Base-by-base conservation (phyloP, 2,797 vertebrate genomes). In the Halcyon badia region DNA sequence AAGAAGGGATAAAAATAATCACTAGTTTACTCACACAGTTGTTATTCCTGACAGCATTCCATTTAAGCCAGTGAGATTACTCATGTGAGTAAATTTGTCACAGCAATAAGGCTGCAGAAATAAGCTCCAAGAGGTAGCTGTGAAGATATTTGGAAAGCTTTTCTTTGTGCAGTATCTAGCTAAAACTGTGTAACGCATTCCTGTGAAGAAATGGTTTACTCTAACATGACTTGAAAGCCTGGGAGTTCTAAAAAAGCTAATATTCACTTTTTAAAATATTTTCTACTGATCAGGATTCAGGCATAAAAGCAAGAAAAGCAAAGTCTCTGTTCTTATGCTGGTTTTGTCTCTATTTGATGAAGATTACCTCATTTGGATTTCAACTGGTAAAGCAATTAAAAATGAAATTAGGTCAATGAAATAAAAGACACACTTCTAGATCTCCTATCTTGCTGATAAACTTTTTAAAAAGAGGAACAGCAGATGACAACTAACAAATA, bases 301-400 rank as follows among this genome's bases (percentile, higher is more conserved):
- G 61, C 48, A 62, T 37, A 68, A 88, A 94, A 82, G 56, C 2
- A 0, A 75, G 41, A 83, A 82, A 44, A 82, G 33, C 18, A 10
- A 73, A 37, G 24, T 35, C 65, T 89, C 56, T 62, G 7, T 56
- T 78, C 48, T 80, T 68, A 30, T 54, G 14, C 31, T 85, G 64
- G 42, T 68, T 80, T 83, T 83, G 30, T 49, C 19, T 44, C 15
- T 70, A 11, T 64, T 86, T 91, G 69, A 85, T 71, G 89, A 82
- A 7, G 6, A 41, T 56, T 44, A 20, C 48, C 2, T 51, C 44
- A 37, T 71, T 49, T 81, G 18, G 14, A 35, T 70, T 61, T 73
- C 83, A 69, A 41, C 10, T 51, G 56, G 48, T 84, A 81, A 86
- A 70, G 76, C 79, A 96, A 89, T 91, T 94, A 87, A 89, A 90